These are phyloP conservation scores for Pao palembangensis DNA, from an alignment of 2,113 vertebrate species.

Conservation along the genomic window DNA sequence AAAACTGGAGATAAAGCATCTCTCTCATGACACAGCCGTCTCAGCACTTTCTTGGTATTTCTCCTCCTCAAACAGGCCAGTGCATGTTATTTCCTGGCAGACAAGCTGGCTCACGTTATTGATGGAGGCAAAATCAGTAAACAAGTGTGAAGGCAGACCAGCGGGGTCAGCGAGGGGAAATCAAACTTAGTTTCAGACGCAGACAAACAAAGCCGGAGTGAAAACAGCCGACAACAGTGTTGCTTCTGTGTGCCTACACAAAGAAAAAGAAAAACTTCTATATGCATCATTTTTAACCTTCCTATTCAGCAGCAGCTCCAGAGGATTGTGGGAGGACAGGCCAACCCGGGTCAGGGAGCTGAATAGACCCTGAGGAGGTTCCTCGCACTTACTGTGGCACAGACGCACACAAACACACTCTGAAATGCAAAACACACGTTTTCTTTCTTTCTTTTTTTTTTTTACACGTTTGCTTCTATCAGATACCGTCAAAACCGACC, in stretches of 20 bases:
- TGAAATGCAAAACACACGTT: constrained; percentile 12
- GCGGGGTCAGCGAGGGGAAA: background rate
- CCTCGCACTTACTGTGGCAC: constrained; percentile 25
- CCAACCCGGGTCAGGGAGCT: constrained; percentile 19
- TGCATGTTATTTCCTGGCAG: constrained; percentile 1
- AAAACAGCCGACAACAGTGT: background rate
- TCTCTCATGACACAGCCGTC: background rate
- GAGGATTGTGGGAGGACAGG: constrained; percentile 17
- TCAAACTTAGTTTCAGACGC: background rate
- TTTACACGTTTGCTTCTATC: constrained; percentile 22
- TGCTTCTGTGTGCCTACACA: background rate
- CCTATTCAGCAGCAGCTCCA: constrained; percentile 10
- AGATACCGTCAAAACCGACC: constrained; percentile 30
- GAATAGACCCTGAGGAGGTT: constrained; percentile 24
- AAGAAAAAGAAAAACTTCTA: background rate
- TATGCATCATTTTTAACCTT: constrained; percentile 18
- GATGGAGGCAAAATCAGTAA: background rate
- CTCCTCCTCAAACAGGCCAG: background rate
- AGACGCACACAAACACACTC: constrained; percentile 4
- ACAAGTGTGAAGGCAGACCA: background rate
- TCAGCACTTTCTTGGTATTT: background rate
- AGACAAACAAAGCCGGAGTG: background rate
- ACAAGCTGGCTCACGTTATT: background rate
- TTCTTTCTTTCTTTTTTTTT: background rate
- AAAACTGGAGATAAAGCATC: background rate